Base-by-base conservation (phyloP, 2,888 invertebrate species). In the Drosophila basisetae region DNA sequence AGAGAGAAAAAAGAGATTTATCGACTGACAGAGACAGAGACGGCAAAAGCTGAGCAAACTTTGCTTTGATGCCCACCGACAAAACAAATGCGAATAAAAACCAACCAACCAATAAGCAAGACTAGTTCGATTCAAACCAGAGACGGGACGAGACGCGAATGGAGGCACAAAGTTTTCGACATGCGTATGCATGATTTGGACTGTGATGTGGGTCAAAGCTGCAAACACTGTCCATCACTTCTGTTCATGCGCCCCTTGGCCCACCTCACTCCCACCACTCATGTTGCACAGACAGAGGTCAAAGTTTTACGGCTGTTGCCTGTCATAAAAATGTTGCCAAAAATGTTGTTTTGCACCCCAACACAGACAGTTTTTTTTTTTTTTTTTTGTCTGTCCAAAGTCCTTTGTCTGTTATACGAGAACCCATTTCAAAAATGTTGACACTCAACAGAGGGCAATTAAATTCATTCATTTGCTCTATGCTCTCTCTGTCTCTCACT, bases 361-460 rank as follows among this genome's bases (percentile, higher is more conserved):
- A 55, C 55, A 69, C 53, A 63, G 58, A 72, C 74, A 62, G 58
- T 60, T 39, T 59, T 56, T 33, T 67, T 9, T 22, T 39, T 49
- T 66, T 66, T 73, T 68, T 58, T 66, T 16, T n/a, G 72, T 2
- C 52, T n/a, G 52, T 52, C 52, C 58, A 22, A 30, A 43, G 58
- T 58, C 58, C 31, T 58, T 58, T 58, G 58, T 58, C 58, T 43
- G 43, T 1, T 78, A 76, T 74, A 84, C 78, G 68, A 74, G 87
- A 82, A 88, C 87, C 87, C 87, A 88, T 88, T 88, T 88, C 87
- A 88, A 89, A 87, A 87, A 85, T 78, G 90, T 88, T 88, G 87
- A 88, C 87, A 88, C 87, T 80, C 82, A 84, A 85, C 87, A 89
- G 85, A 88, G 85, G 87, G 90, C 87, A 88, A 88, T 88, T 88